These are phyloP conservation scores for Gortyna flavago DNA, from an alignment of 2,888 invertebrate genomes.

Conservation along the genomic window DNA sequence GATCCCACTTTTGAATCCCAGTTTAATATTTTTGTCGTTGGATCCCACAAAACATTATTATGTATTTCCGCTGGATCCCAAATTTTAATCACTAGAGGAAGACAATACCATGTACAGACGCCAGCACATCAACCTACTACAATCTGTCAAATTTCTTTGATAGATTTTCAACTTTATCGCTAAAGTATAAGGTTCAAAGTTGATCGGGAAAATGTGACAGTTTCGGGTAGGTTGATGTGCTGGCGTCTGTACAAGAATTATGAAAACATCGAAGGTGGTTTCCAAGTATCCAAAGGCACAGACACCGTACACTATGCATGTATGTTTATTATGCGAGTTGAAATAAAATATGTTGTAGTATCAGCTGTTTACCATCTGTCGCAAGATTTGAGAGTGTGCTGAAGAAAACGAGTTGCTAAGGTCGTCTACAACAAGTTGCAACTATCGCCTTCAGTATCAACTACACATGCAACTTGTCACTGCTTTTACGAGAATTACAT, in stretches of 20 bases:
- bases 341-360: slow-evolving; percentile 49
- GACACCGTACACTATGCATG: background rate
- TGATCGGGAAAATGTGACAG: too few species aligned
- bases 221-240: too few species aligned
- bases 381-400: slow-evolving; percentile 57
- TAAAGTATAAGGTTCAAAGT: too few species aligned
- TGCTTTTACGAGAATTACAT: slow-evolving; percentile 29
- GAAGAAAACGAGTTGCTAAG: slow-evolving; percentile 58
- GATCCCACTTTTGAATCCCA: too few species aligned
- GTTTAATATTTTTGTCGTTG: too few species aligned
- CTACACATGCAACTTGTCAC: slow-evolving; percentile 24
- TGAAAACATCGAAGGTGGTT: background rate
- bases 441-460: slow-evolving; percentile 40
- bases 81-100: too few species aligned
- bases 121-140: too few species aligned
- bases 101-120: background rate
- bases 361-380: slow-evolving; percentile 60
- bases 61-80: too few species aligned
- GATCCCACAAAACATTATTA: too few species aligned
- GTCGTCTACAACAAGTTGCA: slow-evolving; percentile 50
- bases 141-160: too few species aligned
- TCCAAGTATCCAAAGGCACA: background rate
- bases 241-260: too few species aligned
- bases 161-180: too few species aligned
- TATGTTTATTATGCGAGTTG: slow-evolving; percentile 19